These are phyloP conservation scores for Hozukius guyotensis DNA, from an alignment of 2,797 vertebrate species.

Conservation along the genomic window DNA sequence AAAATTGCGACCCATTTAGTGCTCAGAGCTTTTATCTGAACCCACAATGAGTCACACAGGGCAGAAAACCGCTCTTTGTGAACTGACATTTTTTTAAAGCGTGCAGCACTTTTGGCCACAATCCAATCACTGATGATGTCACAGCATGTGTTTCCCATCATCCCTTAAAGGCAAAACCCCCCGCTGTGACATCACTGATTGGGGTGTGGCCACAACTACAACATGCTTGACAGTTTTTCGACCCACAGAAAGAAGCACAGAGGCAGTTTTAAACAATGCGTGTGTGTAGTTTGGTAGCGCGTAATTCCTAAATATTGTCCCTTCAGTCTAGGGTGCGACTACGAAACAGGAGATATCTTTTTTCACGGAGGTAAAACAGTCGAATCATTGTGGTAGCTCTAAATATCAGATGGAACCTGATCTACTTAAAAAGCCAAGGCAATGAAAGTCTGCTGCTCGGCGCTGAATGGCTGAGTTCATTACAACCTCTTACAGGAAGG, in stretches of 20 bases:
- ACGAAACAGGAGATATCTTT: slow-evolving; percentile 20
- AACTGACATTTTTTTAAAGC: slow-evolving; percentile 8
- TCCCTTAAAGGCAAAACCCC: background rate
- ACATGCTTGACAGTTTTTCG: background rate
- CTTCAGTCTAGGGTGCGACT: slow-evolving; percentile 2
- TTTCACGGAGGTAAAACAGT: slow-evolving; percentile 49
- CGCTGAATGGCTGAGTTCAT: slow-evolving; percentile 65
- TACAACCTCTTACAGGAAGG: slow-evolving; percentile 61
- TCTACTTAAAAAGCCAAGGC: slow-evolving; percentile 61
- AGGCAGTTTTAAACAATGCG: background rate
- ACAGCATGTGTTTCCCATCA: slow-evolving; percentile 40
- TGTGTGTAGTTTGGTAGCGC: background rate
- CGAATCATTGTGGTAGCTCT: slow-evolving; percentile 47
- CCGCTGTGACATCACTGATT: slow-evolving; percentile 38
- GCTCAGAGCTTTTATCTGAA: slow-evolving; percentile 5
- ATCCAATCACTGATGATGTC: slow-evolving; percentile 40
- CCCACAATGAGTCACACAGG: background rate
- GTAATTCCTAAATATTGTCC: background rate
- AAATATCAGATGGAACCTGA: slow-evolving; percentile 63
- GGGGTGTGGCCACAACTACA: background rate
- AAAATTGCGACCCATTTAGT: slow-evolving; percentile 9
- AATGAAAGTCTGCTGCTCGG: slow-evolving; percentile 51
- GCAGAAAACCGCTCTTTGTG: slow-evolving; percentile 14
- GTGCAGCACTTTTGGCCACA: background rate
- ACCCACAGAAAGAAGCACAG: background rate